Evolutionary conservation across 2,888 invertebrate species (phyloP), one percentile per base, ranked within the genome.

Genomic region (Biston stratarius): DNA sequence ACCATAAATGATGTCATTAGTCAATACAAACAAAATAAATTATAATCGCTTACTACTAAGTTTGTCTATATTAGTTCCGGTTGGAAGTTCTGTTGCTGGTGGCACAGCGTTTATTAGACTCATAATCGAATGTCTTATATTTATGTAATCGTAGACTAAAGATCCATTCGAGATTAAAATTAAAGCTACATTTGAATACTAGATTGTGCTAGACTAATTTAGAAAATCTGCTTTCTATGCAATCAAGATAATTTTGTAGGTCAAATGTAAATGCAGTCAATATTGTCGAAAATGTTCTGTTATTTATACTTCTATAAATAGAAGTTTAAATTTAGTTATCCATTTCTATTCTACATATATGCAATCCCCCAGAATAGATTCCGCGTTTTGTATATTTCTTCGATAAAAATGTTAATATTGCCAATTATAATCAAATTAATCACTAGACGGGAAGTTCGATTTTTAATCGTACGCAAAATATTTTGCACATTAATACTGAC

Each of bases 181-280:
- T 14, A 15, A 48, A 48, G 10, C 48, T 5, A 44, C 24, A 48
- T 48, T 48, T 24, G 24, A 24, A 48, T 48, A 48, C 48, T 48
- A 48, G 48, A 48, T 24, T 10, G 9, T 6, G 38, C 48, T 11
- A 24, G 24, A 48, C 24, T 14, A 10, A 48, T 48, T 48, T 48
- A 12, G 5, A 48, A 24, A 24, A 34, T 12, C 5, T 34, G 34
- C 33, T 51, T 34, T 36, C 51, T 51, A 5, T 12, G 2, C n/a
- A n/a, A 51, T 51, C 51, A 34, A 51, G 51, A 51, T 51, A 34
- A 34, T 12, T 34, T 51, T 48, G 24, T 34, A 51, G 51, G 34
- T 34, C 51, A 7, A 34, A 34, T 34, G 51, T 6, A 34, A 51
- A 51, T 34, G 34, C 34, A 34, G 24, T 24, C n/a, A n/a, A 24